phyloP scores from a whole-genome alignment of 2,797 vertebrate species.

The Pristis pectinata region DNA sequence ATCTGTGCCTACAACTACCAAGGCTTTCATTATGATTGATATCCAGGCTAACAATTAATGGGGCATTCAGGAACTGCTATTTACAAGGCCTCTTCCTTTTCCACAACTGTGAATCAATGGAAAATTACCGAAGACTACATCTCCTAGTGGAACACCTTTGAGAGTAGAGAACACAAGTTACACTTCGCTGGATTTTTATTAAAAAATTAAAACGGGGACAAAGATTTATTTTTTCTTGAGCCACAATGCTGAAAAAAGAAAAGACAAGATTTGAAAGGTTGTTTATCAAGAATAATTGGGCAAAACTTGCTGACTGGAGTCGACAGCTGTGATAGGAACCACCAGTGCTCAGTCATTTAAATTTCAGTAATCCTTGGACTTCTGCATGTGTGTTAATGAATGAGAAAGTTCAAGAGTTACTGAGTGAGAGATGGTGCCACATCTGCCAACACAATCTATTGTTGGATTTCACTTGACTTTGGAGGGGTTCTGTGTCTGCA shows the following conservation, averaged over 20 bases:
- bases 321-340: too few relatives aligned
- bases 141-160: conserved; percentile 1
- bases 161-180: background rate
- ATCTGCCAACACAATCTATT: too few relatives aligned
- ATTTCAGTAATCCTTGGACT: too few relatives aligned
- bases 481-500: too few relatives aligned
- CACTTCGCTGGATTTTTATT: background rate
- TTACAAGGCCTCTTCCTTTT: background rate
- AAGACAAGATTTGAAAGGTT: background rate
- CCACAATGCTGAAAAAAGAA: background rate
- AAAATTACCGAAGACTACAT: background rate
- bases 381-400: too few relatives aligned
- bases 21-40: background rate
- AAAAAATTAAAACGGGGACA: background rate
- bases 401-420: too few relatives aligned
- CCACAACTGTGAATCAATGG: background rate
- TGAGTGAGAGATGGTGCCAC: too few relatives aligned
- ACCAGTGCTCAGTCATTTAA: too few relatives aligned
- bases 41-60: background rate
- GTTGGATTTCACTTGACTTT: too few relatives aligned
- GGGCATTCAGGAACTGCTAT: background rate
- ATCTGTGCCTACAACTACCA: background rate
- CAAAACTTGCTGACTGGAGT: too few relatives aligned
- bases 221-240: background rate
- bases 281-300: background rate